Evolutionary conservation across 2,888 invertebrate species (phyloP), one percentile per base, ranked within the genome.

Genomic region (Cantharis rustica): DNA sequence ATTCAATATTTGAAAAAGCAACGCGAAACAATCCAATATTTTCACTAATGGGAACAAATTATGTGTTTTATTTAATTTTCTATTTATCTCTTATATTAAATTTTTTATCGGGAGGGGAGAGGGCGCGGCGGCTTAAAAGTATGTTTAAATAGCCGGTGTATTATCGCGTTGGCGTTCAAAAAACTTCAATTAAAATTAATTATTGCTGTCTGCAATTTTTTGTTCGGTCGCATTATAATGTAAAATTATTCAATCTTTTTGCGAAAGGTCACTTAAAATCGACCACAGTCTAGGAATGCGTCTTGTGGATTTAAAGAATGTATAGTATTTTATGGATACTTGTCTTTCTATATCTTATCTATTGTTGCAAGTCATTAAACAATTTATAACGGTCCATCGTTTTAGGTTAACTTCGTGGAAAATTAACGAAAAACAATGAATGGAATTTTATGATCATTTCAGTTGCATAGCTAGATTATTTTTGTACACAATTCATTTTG

Each of bases 331-430:
- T 47, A n/a, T 47, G n/a, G 47, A 47, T 47, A 47, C 47, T 47
- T 47, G 47, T 47, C 47, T 47, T 47, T 47, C 47, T 47, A 47
- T 47, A 16, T 63, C 71, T 71, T 71, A 62, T 71, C 71, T 63
- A 23, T 27, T 71, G 23, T 23, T 71, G 71, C 26, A 62, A 71
- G 26, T 71, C 71, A 63, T 71, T 71, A 62, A 27, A 62, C 16
- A 71, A 71, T 61, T 71, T 71, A 17, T 23, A 66, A 66, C 17
- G 47, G 47, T 47, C 17, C 11, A n/a, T 20, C 64, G 17, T 66
- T 20, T 23, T 20, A n/a, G 64, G 64, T 20, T 17, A 47, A 47
- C 20, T 66, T 63, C 17, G 63, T 63, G 63, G 64, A 20, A 66
- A 23, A 20, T 66, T 66, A 66, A 23, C 17, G 63, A 66, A 20